A percentile compares a stretch with the other conserved stretches of the same genome.
These are phyloP conservation scores for Anguilla megastoma DNA, from an alignment of 2,797 vertebrate species.

Conservation along the genomic window DNA sequence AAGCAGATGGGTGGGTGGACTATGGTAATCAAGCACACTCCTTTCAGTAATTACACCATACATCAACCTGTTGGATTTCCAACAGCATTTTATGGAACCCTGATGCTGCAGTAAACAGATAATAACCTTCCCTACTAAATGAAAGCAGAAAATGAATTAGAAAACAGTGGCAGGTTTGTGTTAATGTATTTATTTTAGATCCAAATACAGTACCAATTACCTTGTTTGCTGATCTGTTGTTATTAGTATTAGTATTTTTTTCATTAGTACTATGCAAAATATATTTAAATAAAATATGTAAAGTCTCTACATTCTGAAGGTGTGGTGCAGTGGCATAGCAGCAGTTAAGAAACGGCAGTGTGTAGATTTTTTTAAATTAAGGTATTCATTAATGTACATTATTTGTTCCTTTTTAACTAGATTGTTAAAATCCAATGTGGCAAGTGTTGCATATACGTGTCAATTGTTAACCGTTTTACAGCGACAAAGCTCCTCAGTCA, in stretches of 20 bases:
- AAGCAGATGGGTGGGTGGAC: slow-evolving; percentile 67
- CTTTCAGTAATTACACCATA: slow-evolving; percentile 65
- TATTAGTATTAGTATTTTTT: no score
- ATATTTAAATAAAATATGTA: no score
- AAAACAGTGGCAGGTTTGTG: background rate
- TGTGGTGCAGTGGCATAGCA: no score
- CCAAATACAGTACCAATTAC: background rate
- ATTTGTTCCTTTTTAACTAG: no score
- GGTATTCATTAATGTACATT: no score
- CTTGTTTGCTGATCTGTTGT: background rate
- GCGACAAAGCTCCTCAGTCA: background rate
- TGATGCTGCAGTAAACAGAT: background rate
- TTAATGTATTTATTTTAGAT: background rate
- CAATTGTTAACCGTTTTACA: background rate
- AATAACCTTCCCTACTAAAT: slow-evolving; percentile 26
- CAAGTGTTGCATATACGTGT: background rate
- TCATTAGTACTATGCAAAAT: no score
- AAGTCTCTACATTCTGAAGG: no score
- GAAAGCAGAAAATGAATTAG: background rate
- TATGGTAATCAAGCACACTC: slow-evolving; percentile 69
- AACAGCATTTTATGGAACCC: slow-evolving; percentile 40
- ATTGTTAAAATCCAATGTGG: no score
- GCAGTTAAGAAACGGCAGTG: no score
- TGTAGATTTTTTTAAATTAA: no score
- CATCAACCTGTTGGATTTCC: slow-evolving; percentile 43